Percentiles rank a stretch among this genome's conserved stretches.
phyloP scores from a whole-genome alignment of 2,113 vertebrate genomes.

The Tupaia chinensis region DNA sequence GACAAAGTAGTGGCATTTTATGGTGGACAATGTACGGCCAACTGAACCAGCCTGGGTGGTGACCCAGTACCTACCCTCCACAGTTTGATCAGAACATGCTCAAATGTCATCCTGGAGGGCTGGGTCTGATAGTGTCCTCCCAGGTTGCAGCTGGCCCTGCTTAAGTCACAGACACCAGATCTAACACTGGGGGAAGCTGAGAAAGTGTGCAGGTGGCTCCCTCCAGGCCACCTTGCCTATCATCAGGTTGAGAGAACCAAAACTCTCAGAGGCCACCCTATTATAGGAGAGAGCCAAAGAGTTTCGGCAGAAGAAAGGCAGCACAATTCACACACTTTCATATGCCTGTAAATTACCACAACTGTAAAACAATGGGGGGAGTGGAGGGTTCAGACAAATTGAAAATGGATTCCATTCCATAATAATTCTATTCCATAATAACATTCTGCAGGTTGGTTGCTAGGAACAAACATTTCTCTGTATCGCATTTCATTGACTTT shows the following conservation, averaged over 20 bases:
- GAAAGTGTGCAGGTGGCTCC: background rate
- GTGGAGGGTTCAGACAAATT: background rate
- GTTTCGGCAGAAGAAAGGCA: constrained; percentile 2
- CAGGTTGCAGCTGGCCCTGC: background rate
- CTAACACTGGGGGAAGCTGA: background rate
- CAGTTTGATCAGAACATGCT: background rate
- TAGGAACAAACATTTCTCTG: constrained; percentile 52
- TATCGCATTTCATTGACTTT: constrained; percentile 45
- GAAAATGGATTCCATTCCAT: constrained; percentile 2
- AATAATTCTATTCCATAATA: too few relatives aligned
- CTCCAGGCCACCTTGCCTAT: background rate
- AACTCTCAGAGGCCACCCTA: background rate
- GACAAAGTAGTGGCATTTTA: background rate
- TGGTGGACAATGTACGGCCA: background rate
- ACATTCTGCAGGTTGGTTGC: background rate
- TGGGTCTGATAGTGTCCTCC: background rate
- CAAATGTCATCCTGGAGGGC: background rate
- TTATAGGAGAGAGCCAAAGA: background rate
- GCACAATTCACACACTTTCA: background rate
- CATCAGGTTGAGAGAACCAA: background rate
- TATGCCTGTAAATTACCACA: background rate
- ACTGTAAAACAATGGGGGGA: background rate
- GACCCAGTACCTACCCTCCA: background rate
- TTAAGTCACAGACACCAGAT: background rate
- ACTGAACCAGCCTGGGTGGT: background rate